Evolutionary conservation across 2,797 vertebrate species (phyloP), one percentile per base, ranked within the genome.

Genomic region (Microctenopoma stevenorrisi): DNA sequence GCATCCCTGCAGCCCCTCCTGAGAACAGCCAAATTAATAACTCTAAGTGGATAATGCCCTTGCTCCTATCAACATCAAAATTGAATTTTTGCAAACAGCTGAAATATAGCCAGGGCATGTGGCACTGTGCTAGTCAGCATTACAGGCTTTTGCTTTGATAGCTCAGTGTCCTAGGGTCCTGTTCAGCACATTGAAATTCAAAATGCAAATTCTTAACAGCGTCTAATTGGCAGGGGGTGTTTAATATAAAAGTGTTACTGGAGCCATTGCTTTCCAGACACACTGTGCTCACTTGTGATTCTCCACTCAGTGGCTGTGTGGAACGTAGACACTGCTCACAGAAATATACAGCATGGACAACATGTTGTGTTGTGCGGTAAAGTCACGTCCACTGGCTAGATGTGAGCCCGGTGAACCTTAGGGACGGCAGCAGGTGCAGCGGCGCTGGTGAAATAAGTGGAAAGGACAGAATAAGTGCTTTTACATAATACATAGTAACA

Each of bases 11-110:
- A 71, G 89, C 88, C 93, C 83, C 94, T 89, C 92, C 82, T 88
- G 87, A 94, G 93, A 94, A 94, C 78, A 80, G 89, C 79, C 87
- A 90, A 95, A 94, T 95, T 94, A 95, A 95, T 93, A 94, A 93
- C 93, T 92, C 79, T 92, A 94, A 94, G 89, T 83, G 42, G 92
- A 93, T 94, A 94, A 94, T 94, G 92, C 91, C 94, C 84, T 91
- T 86, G 93, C 88, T 93, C 90, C 83, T 86, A 90, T 94, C 94
- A 92, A 91, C 92, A 94, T 95, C 93, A 90, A 90, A 94, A 94
- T 91, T 92, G 85, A 94, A 93, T 93, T 84, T 71, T 84, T 91
- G 81, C 83, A 86, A 93, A 91, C 82, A 83, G 84, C 68, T 84
- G 83, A 92, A 92, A 87, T 91, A 81, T 78, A 89, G 81, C 70